These are phyloP conservation scores for Invenusta paracnida DNA, from an alignment of 2,888 invertebrate species.

Conservation along the genomic window DNA sequence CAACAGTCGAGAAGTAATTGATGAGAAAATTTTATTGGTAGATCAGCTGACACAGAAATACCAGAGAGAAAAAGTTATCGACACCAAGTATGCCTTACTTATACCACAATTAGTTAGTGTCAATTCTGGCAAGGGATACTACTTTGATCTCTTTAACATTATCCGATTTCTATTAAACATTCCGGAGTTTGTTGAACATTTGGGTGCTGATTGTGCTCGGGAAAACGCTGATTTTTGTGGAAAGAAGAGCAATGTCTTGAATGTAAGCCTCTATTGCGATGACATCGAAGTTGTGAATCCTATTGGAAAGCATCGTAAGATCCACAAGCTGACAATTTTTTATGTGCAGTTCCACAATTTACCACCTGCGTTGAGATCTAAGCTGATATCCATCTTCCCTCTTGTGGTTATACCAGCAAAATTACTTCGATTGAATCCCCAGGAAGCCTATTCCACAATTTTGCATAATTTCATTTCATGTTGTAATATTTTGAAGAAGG, in stretches of 20 bases:
- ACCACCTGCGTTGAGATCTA: background rate
- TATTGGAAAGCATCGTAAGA: background rate
- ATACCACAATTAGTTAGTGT: background rate
- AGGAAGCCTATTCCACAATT: background rate
- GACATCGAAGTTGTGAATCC: background rate
- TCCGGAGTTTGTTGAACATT: background rate
- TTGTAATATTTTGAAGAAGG: background rate
- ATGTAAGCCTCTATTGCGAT: background rate
- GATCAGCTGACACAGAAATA: background rate
- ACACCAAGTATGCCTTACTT: background rate
- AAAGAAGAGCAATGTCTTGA: background rate
- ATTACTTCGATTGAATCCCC: background rate
- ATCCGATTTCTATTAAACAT: background rate
- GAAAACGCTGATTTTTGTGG: background rate
- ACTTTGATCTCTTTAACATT: background rate
- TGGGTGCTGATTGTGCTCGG: background rate
- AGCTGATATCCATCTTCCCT: background rate
- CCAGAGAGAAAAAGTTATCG: background rate
- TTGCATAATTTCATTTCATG: background rate
- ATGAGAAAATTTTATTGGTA: background rate
- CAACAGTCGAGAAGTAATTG: background rate
- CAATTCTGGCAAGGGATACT: background rate
- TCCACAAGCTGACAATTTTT: constrained; percentile 3
- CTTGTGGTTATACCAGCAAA: background rate
- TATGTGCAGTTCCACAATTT: background rate